phyloP scores from a whole-genome alignment of 2,888 invertebrate species.

The Dolomedes plantarius region DNA sequence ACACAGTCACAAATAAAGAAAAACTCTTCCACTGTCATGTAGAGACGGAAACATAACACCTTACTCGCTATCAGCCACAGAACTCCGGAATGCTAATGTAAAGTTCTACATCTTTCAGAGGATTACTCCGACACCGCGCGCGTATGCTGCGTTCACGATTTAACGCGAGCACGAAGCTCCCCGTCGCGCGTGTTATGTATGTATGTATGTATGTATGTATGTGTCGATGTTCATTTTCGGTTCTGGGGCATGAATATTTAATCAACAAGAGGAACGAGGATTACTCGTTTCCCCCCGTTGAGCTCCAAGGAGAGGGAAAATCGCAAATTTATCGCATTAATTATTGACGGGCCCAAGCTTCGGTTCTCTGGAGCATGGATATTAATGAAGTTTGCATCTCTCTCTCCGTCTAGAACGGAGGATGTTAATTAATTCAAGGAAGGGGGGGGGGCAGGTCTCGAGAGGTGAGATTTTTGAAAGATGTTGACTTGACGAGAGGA shows the following conservation, averaged over 20 bases:
- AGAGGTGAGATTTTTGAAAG: too few species aligned
- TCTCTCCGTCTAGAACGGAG: background rate
- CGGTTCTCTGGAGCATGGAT: conserved; percentile 19
- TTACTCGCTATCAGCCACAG: too few species aligned
- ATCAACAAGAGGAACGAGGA: conserved; percentile 35
- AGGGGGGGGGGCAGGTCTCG: too few species aligned
- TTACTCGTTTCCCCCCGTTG: conserved; percentile 29
- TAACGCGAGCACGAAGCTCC: background rate
- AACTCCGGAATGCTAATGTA: too few species aligned
- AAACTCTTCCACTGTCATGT: too few species aligned
- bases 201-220: too few species aligned
- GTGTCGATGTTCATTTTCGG: background rate
- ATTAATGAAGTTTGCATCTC: conserved; percentile 55
- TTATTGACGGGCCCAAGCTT: conserved; percentile 38
- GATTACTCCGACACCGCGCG: too few species aligned
- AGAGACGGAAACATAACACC: too few species aligned
- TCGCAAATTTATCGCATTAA: conserved; percentile 63
- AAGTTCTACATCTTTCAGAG: too few species aligned
- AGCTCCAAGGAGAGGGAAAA: background rate
- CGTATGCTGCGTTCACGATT: too few species aligned
- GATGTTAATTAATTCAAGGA: background rate
- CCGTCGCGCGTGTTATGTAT: background rate
- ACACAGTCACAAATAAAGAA: too few species aligned
- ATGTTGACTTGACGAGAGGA: too few species aligned
- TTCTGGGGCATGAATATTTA: conserved; percentile 47